phyloP scores from a whole-genome alignment of 2,113 vertebrate genomes.

The Catharus fuscescens region DNA sequence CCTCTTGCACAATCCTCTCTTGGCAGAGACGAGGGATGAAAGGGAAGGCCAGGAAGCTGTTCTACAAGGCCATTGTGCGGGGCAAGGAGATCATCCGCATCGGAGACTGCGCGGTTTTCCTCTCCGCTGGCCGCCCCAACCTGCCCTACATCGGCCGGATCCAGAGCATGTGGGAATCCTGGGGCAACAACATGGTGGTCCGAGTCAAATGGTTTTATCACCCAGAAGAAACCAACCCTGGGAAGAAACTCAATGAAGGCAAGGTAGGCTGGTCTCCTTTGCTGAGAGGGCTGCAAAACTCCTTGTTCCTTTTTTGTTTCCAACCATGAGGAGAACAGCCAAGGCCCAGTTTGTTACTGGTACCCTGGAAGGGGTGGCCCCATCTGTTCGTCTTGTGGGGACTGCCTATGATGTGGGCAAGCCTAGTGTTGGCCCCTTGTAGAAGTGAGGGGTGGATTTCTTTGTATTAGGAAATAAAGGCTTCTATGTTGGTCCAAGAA shows the following conservation, averaged over 20 bases:
- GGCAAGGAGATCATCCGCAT: slow-evolving; percentile 98
- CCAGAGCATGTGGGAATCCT: slow-evolving; percentile 99
- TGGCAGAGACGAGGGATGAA: slow-evolving; percentile 96
- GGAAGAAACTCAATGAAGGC: slow-evolving; percentile 93
- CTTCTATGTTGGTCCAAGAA: not conserved
- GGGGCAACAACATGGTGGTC: slow-evolving; percentile 99
- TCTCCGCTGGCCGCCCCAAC: slow-evolving; percentile 95
- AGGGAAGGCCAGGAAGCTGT: slow-evolving; percentile 97
- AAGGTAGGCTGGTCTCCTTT: slow-evolving; percentile 79
- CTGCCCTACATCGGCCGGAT: slow-evolving; percentile 97
- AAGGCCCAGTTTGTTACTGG: not conserved
- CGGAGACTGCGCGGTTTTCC: slow-evolving; percentile 95
- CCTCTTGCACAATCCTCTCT: not conserved
- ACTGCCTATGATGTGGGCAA: not conserved
- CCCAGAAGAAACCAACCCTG: slow-evolving; percentile 96
- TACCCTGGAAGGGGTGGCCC: fast-evolving
- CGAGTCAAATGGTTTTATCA: slow-evolving; percentile 99
- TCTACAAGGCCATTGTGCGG: slow-evolving; percentile 97
- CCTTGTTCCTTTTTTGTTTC: not conserved
- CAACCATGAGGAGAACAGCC: not conserved
- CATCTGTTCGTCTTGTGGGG: not conserved
- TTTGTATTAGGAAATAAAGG: not conserved
- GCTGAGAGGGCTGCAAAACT: not conserved
- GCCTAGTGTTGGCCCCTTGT: not conserved
- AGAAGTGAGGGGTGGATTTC: not conserved